Conservation (phyloP, 1,140 invertebrate species). For the Panulirus ornatus region DNA sequence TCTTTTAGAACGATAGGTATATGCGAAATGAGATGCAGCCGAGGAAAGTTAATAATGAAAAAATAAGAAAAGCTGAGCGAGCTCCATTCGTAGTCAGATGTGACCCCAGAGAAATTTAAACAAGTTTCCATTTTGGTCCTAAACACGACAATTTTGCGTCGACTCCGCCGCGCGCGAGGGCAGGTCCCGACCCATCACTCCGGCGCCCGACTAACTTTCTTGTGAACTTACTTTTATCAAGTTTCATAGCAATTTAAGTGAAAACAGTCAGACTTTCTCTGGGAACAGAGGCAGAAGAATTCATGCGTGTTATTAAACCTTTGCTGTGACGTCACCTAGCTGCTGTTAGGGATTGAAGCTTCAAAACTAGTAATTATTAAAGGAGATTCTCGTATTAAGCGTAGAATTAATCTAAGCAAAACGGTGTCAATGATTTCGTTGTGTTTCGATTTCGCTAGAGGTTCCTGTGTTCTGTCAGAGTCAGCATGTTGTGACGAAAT, state of each 20-base stretch:
- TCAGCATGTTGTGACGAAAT: no score
- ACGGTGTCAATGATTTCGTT: no score
- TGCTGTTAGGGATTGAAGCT: no score
- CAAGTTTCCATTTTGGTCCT: slow-evolving; percentile 30
- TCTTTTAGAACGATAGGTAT: background rate
- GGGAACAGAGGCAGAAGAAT: slow-evolving; percentile 29
- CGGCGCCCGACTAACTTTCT: slow-evolving; percentile 30
- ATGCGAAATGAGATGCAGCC: slow-evolving; percentile 6
- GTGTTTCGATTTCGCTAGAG: no score
- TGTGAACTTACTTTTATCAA: slow-evolving; percentile 40
- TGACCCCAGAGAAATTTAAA: slow-evolving; percentile 37
- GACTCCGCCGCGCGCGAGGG: background rate
- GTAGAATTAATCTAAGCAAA: no score
- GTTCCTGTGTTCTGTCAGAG: no score
- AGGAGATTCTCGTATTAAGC: no score
- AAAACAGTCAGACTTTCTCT: slow-evolving; percentile 41
- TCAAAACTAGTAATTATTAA: no score
- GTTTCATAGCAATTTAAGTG: slow-evolving; percentile 50
- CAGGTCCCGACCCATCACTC: slow-evolving; percentile 23
- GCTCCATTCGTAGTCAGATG: slow-evolving; percentile 37
- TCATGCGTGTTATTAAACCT: slow-evolving; percentile 37
- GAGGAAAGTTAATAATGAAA: slow-evolving; percentile 9
- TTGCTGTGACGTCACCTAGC: no score
- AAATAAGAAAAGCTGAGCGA: background rate
- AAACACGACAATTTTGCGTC: slow-evolving; percentile 37